Base-by-base conservation (phyloP, 2,797 vertebrate genomes). In the Crenichthys baileyi region DNA sequence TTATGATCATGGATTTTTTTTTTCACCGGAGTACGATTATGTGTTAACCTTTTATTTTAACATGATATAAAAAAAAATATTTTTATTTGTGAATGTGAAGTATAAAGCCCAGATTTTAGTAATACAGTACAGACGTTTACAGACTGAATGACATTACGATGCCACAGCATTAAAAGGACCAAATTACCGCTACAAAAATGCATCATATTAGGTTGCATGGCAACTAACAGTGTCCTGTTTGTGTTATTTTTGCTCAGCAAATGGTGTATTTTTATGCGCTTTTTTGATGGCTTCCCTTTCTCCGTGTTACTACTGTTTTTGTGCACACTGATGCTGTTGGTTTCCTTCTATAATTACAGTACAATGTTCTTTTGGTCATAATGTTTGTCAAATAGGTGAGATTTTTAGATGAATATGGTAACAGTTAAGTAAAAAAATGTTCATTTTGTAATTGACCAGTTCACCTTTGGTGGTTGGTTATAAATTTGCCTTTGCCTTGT, bases 191-290 rank as follows among this genome's bases (percentile, higher is more conserved):
- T 46, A 75, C 50, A 79, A 78, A 85, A 88, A 83, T 77, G 26
- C 75, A 26, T 85, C 76, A 61, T 60, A 75, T 82, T 81, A 79
- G 76, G 89, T 85, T 80, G 86, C 88, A 84, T 87, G 85, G 86
- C 87, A 87, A 89, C 84, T 46, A 80, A 70, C 44, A 70, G 70
- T 65, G 72, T 76, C 71, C 73, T 75, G 63, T 82, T 85, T 65
- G 58, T 72, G 58, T 61, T 76, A 58, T 86, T 83, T 65, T 77
- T 78, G 75, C 80, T 58, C 50, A 29, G 50, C 46, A 70, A 79
- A 77, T 46, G 13, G 48, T 85, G 29, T 71, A 74, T 79, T 82
- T 83, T 78, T 77, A 80, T 73, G 55, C 1, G 24, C 51, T 73
- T n/a, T 70, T 80, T 63, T 73, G 11, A 75, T 73, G 36, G 5